Base-by-base conservation (phyloP, 2,113 vertebrate genomes). In the Forbesichthys agassizii region DNA sequence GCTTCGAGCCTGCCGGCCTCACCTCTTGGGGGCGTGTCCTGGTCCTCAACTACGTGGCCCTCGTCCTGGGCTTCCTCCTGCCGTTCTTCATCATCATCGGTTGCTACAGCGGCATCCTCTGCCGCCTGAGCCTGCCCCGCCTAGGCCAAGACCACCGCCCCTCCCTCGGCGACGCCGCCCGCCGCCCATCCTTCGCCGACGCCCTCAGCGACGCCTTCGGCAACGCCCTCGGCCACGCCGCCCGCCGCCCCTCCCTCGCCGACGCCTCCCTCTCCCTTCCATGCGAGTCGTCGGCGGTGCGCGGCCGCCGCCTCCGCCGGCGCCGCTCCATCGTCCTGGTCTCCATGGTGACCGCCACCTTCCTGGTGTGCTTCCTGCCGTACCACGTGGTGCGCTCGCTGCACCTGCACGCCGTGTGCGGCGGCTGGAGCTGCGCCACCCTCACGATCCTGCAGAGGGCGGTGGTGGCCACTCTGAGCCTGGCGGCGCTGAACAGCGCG, bases 321-420 rank as follows among this genome's bases (percentile, higher is more conserved):
- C 64, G 10, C 5, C 82, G 80, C 47, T 69, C 92, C 0, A 20
- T 91, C 33, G 63, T 59, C 42, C 73, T 93, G 65, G 75, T 93
- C 3, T n/a, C 68, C 47, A 69, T 88, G 64, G 88, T 93, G 16
- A 82, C 86, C 0, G 73, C 6, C 1, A 89, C 87, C 49, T 92
- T 93, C 75, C 84, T 92, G 58, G n/a, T 93, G 13, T 92, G 92
- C 77, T 93, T 93, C 0, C 71, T 91, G 69, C 92, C 92, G 9
- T 93, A 93, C 33, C 92, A 93, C 67, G 9, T 89, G 49, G 8
- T 77, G 0, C 79, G 92, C 1, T 72, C 90, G 0, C n/a, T 89
- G 51, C 89, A 93, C 85, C 83, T 93, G 16, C 83, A 88, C 0
- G 78, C 83, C 0, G 60, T 78, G 0, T 68, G 75, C 11, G 7